These are phyloP conservation scores for Sinocyclocheilus anshuiensis DNA, from an alignment of 2,113 vertebrate species.

Conservation along the genomic window DNA sequence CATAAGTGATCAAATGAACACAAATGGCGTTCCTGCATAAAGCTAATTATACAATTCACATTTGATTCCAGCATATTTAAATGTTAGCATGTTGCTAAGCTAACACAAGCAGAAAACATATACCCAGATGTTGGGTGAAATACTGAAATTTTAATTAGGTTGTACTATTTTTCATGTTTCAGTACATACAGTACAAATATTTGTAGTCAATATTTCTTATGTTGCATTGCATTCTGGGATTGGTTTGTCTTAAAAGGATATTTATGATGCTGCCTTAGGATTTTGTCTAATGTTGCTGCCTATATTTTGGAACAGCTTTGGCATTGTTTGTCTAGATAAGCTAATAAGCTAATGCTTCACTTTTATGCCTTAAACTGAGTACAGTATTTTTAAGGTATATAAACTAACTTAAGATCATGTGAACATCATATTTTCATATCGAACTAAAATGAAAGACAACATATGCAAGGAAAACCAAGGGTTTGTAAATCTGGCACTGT, in stretches of 20 bases:
- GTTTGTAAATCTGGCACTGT: conserved; percentile 23
- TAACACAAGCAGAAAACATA: not conserved
- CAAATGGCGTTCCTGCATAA: not conserved
- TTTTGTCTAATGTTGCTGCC: not conserved
- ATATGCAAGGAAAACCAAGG: conserved; percentile 13
- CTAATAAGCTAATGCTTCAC: not conserved
- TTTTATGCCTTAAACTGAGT: not conserved
- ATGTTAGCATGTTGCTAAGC: conserved; percentile 17
- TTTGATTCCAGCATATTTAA: not conserved
- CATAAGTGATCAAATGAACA: not conserved
- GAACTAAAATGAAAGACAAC: not conserved
- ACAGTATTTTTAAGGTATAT: not conserved
- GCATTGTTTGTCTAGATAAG: not conserved
- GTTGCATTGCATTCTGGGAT: not conserved
- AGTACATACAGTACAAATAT: not conserved
- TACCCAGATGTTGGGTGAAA: not conserved
- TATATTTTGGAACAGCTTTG: not conserved
- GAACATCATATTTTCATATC: too few species aligned
- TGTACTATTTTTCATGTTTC: not conserved
- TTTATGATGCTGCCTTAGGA: not conserved
- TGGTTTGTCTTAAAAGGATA: not conserved
- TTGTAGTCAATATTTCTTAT: not conserved
- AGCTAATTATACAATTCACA: not conserved
- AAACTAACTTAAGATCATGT: not conserved
- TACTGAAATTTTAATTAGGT: not conserved